Conservation (phyloP, 2,797 vertebrate species). For the Pangasius djambal region DNA sequence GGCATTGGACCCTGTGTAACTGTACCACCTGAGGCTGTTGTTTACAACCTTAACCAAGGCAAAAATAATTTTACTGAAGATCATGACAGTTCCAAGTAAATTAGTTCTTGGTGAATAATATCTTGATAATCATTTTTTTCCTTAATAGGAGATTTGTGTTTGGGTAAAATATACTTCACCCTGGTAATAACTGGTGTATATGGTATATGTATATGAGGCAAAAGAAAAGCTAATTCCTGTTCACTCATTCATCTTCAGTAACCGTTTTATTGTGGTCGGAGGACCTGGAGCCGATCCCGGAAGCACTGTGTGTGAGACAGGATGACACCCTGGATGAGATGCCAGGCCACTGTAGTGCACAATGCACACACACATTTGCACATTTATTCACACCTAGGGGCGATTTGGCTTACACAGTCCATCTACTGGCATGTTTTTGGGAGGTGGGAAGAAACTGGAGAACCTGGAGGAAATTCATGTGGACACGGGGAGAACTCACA, state of each 20-base stretch:
- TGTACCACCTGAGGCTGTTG: background rate
- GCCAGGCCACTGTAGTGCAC: background rate
- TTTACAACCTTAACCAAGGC: background rate
- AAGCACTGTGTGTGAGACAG: no score
- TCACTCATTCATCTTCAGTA: background rate
- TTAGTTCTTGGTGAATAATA: background rate
- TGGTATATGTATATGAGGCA: background rate
- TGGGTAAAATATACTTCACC: background rate
- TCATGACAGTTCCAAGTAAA: background rate
- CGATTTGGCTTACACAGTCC: background rate
- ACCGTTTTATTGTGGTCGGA: background rate
- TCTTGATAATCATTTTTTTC: background rate
- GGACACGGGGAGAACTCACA: background rate
- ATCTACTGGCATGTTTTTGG: background rate
- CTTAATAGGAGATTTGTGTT: background rate
- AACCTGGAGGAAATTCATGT: background rate
- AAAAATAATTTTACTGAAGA: background rate
- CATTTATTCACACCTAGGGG: background rate
- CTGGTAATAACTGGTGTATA: background rate
- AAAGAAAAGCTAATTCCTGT: background rate
- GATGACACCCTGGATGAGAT: background rate
- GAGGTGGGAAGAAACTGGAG: background rate
- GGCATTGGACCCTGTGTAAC: background rate
- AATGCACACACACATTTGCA: background rate
- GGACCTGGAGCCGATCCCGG: background rate